Evolutionary conservation across 1,140 invertebrate genomes (phyloP).

Genomic region (Drosophila watanabei): DNA sequence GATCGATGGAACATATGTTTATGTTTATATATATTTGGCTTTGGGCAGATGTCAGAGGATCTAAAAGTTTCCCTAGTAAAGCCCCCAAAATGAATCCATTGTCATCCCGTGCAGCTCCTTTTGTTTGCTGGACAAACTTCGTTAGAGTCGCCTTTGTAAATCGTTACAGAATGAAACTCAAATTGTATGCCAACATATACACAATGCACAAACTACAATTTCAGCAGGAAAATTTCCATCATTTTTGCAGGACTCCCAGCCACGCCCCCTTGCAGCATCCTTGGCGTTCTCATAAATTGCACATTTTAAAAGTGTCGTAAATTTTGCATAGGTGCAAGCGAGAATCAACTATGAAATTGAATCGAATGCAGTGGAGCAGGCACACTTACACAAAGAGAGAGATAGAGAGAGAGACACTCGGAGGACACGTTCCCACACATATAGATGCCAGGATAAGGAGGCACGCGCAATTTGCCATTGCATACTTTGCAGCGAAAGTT

Average conservation of each 20-base stretch:
- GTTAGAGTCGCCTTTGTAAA: slow-evolving; percentile 40
- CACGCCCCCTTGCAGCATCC: not conserved
- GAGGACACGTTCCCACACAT: not conserved
- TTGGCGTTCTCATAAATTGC: slow-evolving; percentile 65
- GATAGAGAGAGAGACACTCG: not conserved
- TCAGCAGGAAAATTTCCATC: slow-evolving; percentile 34
- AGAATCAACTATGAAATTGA: slow-evolving; percentile 59
- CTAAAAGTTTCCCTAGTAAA: too few species aligned
- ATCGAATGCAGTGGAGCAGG: slow-evolving; percentile 49
- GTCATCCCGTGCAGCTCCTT: not conserved
- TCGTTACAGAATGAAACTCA: slow-evolving; percentile 36
- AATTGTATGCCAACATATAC: slow-evolving; percentile 29
- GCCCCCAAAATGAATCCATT: slow-evolving; percentile 8
- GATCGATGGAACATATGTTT: slow-evolving; percentile 14
- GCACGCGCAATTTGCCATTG: slow-evolving; percentile 49
- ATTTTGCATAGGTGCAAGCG: slow-evolving; percentile 73
- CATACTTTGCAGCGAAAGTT: slow-evolving; percentile 70
- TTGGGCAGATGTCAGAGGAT: not conserved
- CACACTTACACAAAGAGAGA: not conserved
- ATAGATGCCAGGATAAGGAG: slow-evolving; percentile 16
- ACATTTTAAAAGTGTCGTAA: slow-evolving; percentile 80
- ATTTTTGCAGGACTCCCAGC: slow-evolving; percentile 3
- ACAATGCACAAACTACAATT: slow-evolving; percentile 35
- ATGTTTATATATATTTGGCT: not conserved
- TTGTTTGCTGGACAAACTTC: slow-evolving; percentile 46